Conservation (phyloP, 2,888 invertebrate genomes). For the Malacosoma neustria region DNA sequence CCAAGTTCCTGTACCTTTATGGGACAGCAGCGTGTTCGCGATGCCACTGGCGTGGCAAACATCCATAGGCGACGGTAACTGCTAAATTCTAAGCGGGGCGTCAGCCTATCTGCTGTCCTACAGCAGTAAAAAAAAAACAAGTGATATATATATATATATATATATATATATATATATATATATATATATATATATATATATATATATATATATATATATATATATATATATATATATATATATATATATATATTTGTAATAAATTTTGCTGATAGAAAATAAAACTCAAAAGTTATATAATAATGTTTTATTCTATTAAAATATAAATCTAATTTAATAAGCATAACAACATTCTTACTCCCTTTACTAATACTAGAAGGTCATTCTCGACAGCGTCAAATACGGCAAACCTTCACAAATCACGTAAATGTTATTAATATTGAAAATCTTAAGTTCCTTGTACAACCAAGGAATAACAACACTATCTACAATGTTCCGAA, state of each 20-base stretch:
- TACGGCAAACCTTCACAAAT: conserved; percentile 49
- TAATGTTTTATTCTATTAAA: conserved; percentile 35
- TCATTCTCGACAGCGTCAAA: conserved; percentile 54
- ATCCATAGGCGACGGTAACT: too few species aligned
- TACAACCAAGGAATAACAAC: conserved; percentile 71
- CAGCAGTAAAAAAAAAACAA: not conserved
- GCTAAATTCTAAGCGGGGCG: not conserved
- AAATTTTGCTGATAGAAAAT: too few species aligned
- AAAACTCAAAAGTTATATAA: not conserved
- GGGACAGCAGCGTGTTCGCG: too few species aligned
- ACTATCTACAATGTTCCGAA: conserved; percentile 61
- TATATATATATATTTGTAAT: too few species aligned
- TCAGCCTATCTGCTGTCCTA: not conserved
- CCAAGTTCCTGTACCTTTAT: too few species aligned
- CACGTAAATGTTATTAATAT: conserved; percentile 25
- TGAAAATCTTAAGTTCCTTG: conserved; percentile 53
- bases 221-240: too few species aligned
- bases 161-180: too few species aligned
- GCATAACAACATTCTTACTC: conserved; percentile 51
- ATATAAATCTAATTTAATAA: conserved; percentile 41
- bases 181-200: too few species aligned
- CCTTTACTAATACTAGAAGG: conserved; percentile 63
- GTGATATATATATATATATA: too few species aligned
- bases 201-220: too few species aligned
- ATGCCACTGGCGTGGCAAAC: too few species aligned